Evolutionary conservation across 2,888 invertebrate genomes (phyloP).

Genomic region (Lasioglossum morio): DNA sequence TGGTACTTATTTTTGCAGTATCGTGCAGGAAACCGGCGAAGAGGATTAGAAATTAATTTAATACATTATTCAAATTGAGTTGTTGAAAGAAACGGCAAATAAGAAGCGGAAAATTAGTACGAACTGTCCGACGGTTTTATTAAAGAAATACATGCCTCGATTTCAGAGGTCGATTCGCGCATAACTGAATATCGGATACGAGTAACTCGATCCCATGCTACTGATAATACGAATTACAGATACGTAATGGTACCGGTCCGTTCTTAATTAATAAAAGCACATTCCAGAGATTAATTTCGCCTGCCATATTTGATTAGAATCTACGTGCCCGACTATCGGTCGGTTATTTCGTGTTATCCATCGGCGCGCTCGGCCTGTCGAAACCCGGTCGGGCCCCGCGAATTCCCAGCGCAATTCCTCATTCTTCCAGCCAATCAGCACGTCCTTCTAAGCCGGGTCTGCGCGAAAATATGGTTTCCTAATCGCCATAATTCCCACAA

Average conservation of each 20-base stretch:
- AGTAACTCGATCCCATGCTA: background rate
- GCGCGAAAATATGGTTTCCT: constrained; percentile 18
- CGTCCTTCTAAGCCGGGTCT: background rate
- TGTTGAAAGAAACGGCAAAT: background rate
- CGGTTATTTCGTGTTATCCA: background rate
- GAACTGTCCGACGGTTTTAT: background rate
- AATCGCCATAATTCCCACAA: constrained; percentile 15
- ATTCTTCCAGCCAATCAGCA: background rate
- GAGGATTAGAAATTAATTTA: background rate
- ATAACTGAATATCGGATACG: background rate
- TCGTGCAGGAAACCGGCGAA: background rate
- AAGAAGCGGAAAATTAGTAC: background rate
- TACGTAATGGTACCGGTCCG: background rate
- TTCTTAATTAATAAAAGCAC: background rate
- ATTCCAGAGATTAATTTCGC: background rate
- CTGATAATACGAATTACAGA: background rate
- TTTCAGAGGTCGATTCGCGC: background rate
- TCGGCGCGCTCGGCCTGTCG: background rate
- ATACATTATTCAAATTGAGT: background rate
- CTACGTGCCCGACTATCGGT: background rate
- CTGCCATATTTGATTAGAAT: background rate
- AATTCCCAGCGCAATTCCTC: background rate
- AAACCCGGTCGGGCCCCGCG: background rate
- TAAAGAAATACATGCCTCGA: background rate
- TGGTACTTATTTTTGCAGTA: background rate